These are phyloP conservation scores for Pseudolaguvia tuberculata DNA, from an alignment of 2,113 vertebrate species.

Conservation along the genomic window DNA sequence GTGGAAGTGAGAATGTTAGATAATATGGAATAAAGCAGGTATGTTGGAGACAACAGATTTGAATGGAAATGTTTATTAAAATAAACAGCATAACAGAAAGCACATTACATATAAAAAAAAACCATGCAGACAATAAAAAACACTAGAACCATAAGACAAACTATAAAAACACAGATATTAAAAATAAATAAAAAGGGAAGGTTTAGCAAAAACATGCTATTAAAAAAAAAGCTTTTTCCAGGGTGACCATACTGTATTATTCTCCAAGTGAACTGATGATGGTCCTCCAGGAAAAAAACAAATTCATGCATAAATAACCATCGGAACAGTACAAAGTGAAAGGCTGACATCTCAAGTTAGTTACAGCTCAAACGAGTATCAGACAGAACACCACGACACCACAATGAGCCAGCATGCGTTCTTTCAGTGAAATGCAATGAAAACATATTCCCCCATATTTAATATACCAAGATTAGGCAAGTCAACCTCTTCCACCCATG, in stretches of 20 bases:
- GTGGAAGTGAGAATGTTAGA: background rate
- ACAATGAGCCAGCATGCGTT: background rate
- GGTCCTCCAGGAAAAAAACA: slow-evolving; percentile 14
- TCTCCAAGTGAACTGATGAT: slow-evolving; percentile 4
- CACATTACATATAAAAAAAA: slow-evolving; percentile 58
- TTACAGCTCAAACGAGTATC: slow-evolving; percentile 19
- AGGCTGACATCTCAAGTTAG: slow-evolving; percentile 49
- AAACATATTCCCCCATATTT: slow-evolving; percentile 4
- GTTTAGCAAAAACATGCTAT: slow-evolving; percentile 21
- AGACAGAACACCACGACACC: slow-evolving; percentile 22
- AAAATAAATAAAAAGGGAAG: slow-evolving; percentile 39
- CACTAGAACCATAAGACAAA: slow-evolving; percentile 29
- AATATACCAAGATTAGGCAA: slow-evolving; percentile 18
- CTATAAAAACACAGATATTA: slow-evolving; percentile 43
- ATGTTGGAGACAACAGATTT: slow-evolving; percentile 44
- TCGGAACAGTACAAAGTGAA: slow-evolving; percentile 36
- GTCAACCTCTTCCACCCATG: slow-evolving; percentile 17
- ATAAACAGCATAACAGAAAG: slow-evolving; percentile 55
- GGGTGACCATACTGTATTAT: slow-evolving; percentile 4
- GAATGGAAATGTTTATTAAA: slow-evolving; percentile 64
- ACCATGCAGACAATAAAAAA: slow-evolving; percentile 41
- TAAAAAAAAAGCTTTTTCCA: slow-evolving; percentile 1
- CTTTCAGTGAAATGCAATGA: slow-evolving; percentile 18
- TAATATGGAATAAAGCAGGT: slow-evolving; percentile 60
- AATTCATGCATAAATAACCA: slow-evolving; percentile 9